Conservation (phyloP, 2,888 invertebrate genomes). For the Chloromyia formosa region DNA sequence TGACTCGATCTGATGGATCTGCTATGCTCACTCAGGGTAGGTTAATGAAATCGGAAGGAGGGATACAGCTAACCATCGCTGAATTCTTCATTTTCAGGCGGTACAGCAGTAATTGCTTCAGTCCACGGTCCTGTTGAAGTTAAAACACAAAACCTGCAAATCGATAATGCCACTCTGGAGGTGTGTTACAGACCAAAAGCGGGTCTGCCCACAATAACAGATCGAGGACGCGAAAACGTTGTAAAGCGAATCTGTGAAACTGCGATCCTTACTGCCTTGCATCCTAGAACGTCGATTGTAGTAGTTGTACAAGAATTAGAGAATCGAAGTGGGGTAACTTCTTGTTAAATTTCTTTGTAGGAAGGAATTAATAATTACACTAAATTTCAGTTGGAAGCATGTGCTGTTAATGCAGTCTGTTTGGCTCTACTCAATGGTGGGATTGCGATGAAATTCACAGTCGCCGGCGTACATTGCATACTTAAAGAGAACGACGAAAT, state of each 20-base stretch:
- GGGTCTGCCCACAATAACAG: constrained; percentile 76
- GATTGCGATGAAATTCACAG: constrained; percentile 81
- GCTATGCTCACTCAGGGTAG: constrained; percentile 80
- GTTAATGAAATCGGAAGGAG: not conserved
- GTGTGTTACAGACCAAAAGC: constrained; percentile 79
- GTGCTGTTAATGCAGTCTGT: constrained; percentile 84
- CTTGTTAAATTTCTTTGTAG: constrained; percentile 1
- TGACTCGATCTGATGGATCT: constrained; percentile 81
- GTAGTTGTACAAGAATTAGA: constrained; percentile 88
- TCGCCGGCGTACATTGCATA: constrained; percentile 82
- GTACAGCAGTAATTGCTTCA: constrained; percentile 79
- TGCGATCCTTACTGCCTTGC: constrained; percentile 73
- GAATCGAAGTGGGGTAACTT: constrained; percentile 78
- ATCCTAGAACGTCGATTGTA: constrained; percentile 82
- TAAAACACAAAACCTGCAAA: constrained; percentile 76
- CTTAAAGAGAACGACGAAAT: constrained; percentile 71
- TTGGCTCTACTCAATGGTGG: constrained; percentile 84
- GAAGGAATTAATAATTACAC: not conserved
- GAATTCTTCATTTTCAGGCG: constrained; percentile 66
- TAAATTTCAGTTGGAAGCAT: constrained; percentile 71
- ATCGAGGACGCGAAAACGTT: constrained; percentile 78
- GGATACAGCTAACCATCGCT: too few relatives aligned
- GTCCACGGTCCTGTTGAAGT: constrained; percentile 87
- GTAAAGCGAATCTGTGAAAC: constrained; percentile 81
- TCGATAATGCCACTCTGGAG: constrained; percentile 83